phyloP scores from a whole-genome alignment of 2,888 invertebrate species.

The Caenorhabditis afra region DNA sequence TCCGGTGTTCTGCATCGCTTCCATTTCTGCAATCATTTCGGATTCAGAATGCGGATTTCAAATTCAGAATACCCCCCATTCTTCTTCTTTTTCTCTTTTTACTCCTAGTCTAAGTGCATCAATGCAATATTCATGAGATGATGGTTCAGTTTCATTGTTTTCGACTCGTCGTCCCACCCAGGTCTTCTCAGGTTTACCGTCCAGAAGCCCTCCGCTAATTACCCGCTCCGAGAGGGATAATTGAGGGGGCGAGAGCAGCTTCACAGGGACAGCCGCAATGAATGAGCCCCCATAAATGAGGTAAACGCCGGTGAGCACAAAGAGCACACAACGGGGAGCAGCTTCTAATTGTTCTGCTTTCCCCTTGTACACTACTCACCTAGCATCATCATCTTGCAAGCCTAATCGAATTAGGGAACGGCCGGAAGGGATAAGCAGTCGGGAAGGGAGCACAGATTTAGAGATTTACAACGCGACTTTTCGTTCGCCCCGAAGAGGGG shows the following conservation, averaged over 20 bases:
- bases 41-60: neutral
- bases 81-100: neutral
- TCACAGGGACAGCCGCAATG: slow-evolving; percentile 30
- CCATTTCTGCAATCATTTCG: slow-evolving; percentile 39
- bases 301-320: slow-evolving; percentile 15
- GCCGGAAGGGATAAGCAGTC: neutral
- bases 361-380: slow-evolving; percentile 1
- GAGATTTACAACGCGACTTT: too few relatives aligned
- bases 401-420: neutral
- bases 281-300: slow-evolving; percentile 12
- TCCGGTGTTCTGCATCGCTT: slow-evolving; percentile 18
- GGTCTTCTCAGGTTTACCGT: neutral
- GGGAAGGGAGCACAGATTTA: neutral
- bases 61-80: too few relatives aligned
- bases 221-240: neutral
- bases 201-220: neutral
- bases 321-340: neutral
- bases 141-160: slow-evolving; percentile 14
- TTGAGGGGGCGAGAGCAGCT: slow-evolving; percentile 1
- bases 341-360: slow-evolving; percentile 17
- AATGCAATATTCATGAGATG: slow-evolving; percentile 22
- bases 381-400: slow-evolving; percentile 2
- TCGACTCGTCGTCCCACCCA: neutral
- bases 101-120: slow-evolving; percentile 11
- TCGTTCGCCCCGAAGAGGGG: neutral